These are phyloP conservation scores for Eupithecia subumbrata DNA, from an alignment of 2,888 invertebrate genomes.

Conservation along the genomic window DNA sequence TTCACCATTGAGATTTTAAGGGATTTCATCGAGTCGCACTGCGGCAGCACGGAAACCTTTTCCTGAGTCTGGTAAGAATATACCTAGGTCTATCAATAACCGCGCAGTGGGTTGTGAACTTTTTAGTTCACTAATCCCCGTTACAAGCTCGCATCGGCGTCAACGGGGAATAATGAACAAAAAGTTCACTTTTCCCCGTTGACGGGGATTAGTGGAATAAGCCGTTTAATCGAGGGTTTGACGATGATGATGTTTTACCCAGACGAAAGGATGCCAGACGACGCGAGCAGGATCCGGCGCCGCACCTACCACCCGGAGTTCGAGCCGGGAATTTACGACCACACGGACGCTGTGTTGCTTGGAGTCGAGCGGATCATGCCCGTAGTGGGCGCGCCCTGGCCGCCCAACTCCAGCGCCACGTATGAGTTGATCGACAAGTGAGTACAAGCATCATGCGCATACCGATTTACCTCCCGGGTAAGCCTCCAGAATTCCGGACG, in stretches of 20 bases:
- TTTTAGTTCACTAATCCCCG: too few relatives aligned
- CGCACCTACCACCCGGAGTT: conserved; percentile 20
- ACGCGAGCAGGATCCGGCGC: conserved; percentile 3
- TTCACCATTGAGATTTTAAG: too few relatives aligned
- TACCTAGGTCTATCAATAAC: too few relatives aligned
- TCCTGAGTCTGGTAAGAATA: neutral
- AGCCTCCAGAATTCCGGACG: neutral
- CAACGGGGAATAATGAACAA: too few relatives aligned
- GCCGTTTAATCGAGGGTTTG: neutral
- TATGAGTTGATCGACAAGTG: conserved; percentile 35
- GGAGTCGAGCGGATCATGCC: neutral
- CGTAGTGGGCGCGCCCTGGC: conserved; percentile 1
- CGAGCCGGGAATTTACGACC: neutral
- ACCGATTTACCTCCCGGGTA: neutral
- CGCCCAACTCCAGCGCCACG: conserved; percentile 8
- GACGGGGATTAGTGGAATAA: too few relatives aligned
- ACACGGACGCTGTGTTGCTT: neutral
- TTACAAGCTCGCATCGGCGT: too few relatives aligned
- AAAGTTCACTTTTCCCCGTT: too few relatives aligned
- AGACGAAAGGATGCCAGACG: neutral
- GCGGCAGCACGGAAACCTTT: neutral
- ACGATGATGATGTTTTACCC: neutral
- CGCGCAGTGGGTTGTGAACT: neutral
- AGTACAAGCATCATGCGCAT: conserved; percentile 9
- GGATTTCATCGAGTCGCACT: too few relatives aligned